Conservation (phyloP, 1,140 invertebrate genomes). For the Nilaparvata lugens region DNA sequence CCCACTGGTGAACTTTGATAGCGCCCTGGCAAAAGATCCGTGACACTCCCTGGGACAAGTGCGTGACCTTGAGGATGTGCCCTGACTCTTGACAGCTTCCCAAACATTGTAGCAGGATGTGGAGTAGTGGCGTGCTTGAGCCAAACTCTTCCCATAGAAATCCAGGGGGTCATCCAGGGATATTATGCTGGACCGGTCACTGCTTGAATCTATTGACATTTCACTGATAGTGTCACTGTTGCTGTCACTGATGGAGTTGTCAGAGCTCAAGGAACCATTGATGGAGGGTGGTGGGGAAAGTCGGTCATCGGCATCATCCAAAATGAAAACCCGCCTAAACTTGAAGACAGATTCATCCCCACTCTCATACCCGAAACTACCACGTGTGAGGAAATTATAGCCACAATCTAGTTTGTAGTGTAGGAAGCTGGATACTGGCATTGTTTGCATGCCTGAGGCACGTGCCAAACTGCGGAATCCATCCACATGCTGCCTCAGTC, state of each 20-base stretch:
- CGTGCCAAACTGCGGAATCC: slow-evolving; percentile 28
- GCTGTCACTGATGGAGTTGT: slow-evolving; percentile 38
- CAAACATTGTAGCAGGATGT: slow-evolving; percentile 28
- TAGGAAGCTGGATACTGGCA: slow-evolving; percentile 35
- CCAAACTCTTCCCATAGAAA: slow-evolving; percentile 31
- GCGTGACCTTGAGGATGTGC: slow-evolving; percentile 24
- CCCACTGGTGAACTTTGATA: slow-evolving; percentile 37
- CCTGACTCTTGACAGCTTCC: slow-evolving; percentile 28
- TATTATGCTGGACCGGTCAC: slow-evolving; percentile 44
- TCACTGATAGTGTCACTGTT: slow-evolving; percentile 45
- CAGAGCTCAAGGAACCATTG: slow-evolving; percentile 23
- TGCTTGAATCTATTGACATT: slow-evolving; percentile 46
- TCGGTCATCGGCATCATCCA: slow-evolving; percentile 33
- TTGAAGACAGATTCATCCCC: slow-evolving; percentile 35
- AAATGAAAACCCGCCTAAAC: slow-evolving; percentile 41
- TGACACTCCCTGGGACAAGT: slow-evolving; percentile 40
- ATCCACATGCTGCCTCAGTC: too few relatives aligned
- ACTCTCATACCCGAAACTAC: slow-evolving; percentile 1
- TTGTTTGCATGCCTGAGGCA: slow-evolving; percentile 39
- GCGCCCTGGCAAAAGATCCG: slow-evolving; percentile 40
- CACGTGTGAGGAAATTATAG: slow-evolving; percentile 2
- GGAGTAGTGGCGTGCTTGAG: slow-evolving; percentile 21
- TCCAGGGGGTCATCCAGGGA: slow-evolving; percentile 45
- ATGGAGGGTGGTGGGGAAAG: slow-evolving; percentile 18
- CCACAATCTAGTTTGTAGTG: slow-evolving; percentile 11